Conservation (phyloP, 2,113 vertebrate species). For the Mesembrinibis cayennensis region DNA sequence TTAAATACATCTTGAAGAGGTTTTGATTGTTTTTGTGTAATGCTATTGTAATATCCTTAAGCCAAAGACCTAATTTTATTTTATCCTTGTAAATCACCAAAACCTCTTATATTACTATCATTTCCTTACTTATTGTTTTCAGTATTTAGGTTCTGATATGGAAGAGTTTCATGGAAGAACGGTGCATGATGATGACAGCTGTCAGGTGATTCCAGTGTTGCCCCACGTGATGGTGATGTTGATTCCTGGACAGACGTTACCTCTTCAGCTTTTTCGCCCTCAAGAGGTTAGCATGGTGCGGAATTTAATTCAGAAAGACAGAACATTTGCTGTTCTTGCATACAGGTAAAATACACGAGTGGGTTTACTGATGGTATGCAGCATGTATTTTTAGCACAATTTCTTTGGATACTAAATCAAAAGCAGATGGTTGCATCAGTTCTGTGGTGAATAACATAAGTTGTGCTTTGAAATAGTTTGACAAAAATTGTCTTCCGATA, state of each 20-base stretch:
- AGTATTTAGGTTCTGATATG: slow-evolving; percentile 97
- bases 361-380: neutral
- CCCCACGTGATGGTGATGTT: slow-evolving; percentile 89
- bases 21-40: neutral
- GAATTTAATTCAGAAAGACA: slow-evolving; percentile 90
- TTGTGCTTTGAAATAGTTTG: neutral
- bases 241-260: slow-evolving; percentile 94
- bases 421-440: neutral
- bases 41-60: neutral
- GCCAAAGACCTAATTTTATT: neutral
- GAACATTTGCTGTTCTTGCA: slow-evolving; percentile 96
- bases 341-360: slow-evolving; percentile 81
- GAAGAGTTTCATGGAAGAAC: slow-evolving; percentile 97
- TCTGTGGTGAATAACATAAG: neutral
- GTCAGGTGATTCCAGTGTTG: slow-evolving; percentile 91
- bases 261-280: slow-evolving; percentile 91
- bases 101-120: neutral
- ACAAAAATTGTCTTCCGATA: neutral
- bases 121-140: neutral
- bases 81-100: neutral
- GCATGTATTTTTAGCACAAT: neutral
- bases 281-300: slow-evolving; percentile 99
- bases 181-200: slow-evolving; percentile 93
- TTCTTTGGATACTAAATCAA: neutral
- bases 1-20: neutral